phyloP scores from a whole-genome alignment of 2,797 vertebrate genomes.

The Peromyscus nudipes region DNA sequence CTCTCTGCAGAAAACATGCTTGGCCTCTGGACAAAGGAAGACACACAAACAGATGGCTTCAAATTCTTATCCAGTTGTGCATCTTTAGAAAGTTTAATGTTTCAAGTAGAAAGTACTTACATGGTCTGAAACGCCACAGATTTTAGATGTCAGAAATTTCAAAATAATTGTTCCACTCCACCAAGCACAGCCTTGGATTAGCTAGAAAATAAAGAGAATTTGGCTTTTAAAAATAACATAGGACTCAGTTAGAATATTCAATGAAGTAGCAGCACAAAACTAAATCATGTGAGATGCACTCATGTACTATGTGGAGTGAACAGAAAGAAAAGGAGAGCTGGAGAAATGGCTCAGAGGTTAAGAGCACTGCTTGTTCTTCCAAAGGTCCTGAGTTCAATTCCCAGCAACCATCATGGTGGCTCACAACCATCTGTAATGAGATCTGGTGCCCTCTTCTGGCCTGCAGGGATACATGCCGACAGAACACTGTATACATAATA shows the following conservation, averaged over 20 bases:
- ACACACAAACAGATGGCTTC: neutral
- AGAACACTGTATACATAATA: too few relatives aligned
- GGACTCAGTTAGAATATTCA: neutral
- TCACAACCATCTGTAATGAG: too few relatives aligned
- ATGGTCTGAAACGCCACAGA: constrained; percentile 93
- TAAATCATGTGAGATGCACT: neutral
- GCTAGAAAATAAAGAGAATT: constrained; percentile 83
- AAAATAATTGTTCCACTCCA: constrained; percentile 91
- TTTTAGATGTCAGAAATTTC: constrained; percentile 91
- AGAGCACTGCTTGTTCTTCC: too few relatives aligned
- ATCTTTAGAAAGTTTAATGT: neutral
- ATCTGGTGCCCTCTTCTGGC: too few relatives aligned
- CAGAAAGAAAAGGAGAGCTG: neutral
- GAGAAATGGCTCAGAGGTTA: too few relatives aligned
- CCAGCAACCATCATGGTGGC: too few relatives aligned
- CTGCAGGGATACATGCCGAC: too few relatives aligned
- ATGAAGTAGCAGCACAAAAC: neutral
- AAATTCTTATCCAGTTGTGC: neutral
- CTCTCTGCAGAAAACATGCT: neutral
- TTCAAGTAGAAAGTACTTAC: constrained; percentile 87
- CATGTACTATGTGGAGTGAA: neutral
- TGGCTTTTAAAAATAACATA: constrained; percentile 14
- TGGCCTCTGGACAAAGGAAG: neutral
- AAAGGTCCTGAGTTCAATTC: too few relatives aligned
- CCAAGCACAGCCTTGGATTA: constrained; percentile 91